Base-by-base conservation (phyloP, 1,140 invertebrate genomes). In the Apocrypta bakeri region DNA sequence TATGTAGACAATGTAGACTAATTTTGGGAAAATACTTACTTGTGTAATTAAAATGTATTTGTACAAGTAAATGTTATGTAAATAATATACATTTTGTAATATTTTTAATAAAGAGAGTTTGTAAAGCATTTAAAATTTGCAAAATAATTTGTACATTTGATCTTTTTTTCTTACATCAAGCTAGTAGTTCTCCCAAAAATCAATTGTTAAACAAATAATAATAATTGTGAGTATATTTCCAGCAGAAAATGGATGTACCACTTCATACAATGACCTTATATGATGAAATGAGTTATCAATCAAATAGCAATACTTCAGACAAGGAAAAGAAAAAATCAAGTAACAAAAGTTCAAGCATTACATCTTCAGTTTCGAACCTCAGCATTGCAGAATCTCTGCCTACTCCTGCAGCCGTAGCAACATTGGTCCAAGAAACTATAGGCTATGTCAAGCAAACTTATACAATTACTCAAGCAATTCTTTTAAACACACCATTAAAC, bases 1-100 rank as follows among this genome's bases (percentile, higher is more conserved):
- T 56, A 42, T 42, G 8, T 56, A 56, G 21, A 56, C 2, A 72
- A 24, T 25, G 1, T 72, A 27, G 25, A 11, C 11, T 48, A 56
- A 61, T 78, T 83, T 83, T 78, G 75, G 75, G 68, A 83, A 78
- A 82, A 83, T 78, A 73, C 27, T 78, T 79, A 82, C 42, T 82
- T 66, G 37, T 56, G 27, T 69, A 69, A 61, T 76, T 63, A 48
- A 42, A 31, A 37, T 71, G 27, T 71, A 0, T 6, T 17, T 3
- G n/a, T 21, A n/a, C 3, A 56, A 3, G 21, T 37, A 33, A 31
- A 9, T 17, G 17, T 4, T 29, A n/a, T 74, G 27, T 48, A 48
- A 74, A 48, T 74, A 37, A 37, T 81, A 27, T 81, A 48, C 8
- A 75, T 68, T 75, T 66, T 75, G 33, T 74, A 61, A 66, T 42